Evolutionary conservation across 1,140 invertebrate species (phyloP).

Genomic region (Solenopsis invicta): DNA sequence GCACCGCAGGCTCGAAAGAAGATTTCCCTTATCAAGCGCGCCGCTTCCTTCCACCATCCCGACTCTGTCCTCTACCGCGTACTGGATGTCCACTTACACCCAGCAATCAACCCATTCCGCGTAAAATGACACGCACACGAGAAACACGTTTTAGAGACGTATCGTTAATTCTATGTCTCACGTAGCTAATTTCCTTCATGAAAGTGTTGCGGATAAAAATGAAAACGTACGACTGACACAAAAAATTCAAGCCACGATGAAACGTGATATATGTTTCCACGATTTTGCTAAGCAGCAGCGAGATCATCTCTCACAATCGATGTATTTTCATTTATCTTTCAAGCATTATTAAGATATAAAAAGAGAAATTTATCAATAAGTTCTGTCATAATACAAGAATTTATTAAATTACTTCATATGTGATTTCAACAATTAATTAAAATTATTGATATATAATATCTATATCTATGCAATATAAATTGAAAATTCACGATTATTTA

Average conservation of each 20-base stretch:
- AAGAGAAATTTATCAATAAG: not conserved
- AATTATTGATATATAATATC: not conserved
- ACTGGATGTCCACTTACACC: conserved; percentile 57
- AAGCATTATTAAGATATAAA: not conserved
- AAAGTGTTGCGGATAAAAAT: not conserved
- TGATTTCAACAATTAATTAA: not conserved
- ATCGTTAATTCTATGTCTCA: conserved; percentile 70
- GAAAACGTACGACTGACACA: not conserved
- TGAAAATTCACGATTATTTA: not conserved
- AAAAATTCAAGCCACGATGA: not conserved
- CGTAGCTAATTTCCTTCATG: not conserved
- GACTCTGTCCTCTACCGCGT: conserved; percentile 36
- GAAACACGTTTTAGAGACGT: conserved; percentile 30
- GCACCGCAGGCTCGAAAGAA: conserved; percentile 73
- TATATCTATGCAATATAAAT: not conserved
- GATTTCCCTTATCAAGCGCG: conserved; percentile 76
- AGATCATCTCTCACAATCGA: not conserved
- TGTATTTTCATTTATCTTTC: not conserved
- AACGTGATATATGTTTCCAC: not conserved
- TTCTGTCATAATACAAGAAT: not conserved
- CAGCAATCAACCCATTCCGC: conserved; percentile 40
- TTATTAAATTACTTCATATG: not conserved
- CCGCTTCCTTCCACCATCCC: conserved; percentile 38
- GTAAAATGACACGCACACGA: conserved; percentile 36
- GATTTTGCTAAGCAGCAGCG: not conserved